Evolutionary conservation across 2,113 vertebrate genomes (phyloP), one percentile per base, ranked within the genome.

Genomic region (Epinephelus lanceolatus): DNA sequence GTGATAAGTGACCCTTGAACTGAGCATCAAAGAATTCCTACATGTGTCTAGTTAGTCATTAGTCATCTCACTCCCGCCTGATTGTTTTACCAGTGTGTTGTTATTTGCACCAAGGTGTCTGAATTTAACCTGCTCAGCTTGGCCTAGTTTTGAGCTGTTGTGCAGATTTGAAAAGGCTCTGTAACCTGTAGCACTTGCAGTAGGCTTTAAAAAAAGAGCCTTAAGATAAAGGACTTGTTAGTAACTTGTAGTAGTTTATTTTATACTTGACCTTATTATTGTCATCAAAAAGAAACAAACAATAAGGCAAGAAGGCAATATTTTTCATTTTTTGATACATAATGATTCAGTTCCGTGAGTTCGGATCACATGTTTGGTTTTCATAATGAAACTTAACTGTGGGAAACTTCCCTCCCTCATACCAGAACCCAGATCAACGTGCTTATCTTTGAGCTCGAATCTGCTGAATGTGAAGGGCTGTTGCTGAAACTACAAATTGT

Each of bases 11-110:
- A 90, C 52, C 83, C 18, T 86, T 87, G 80, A 89, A 19, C 76
- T 49, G 40, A 71, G 30, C 37, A 53, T 76, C 8, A 65, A 19
- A 78, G 5, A 60, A 0, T 3, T 74, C 80, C 69, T 74, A 42
- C 23, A n/a, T 85, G 7, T 14, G 27, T 67, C 19, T 33, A n/a
- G 75, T 90, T 79, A 80, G 5, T 81, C 51, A 78, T 85, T 85
- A 51, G 51, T 67, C 2, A 12, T 15, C 27, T 21, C n/a, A 47
- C 62, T 63, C 47, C n/a, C 23, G 49, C 6, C 37, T 33, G 21
- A 78, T 51, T 81, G 53, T 78, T 75, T 53, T 25, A 14, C 25
- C n/a, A 56, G 2, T 10, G 2, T 74, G 57, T 59, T 76, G 59
- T 27, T 66, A 45, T 53, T 33, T 25, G 5, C 42, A 55, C 42